phyloP scores from a whole-genome alignment of 2,113 vertebrate genomes.

The Halichoerus grypus region DNA sequence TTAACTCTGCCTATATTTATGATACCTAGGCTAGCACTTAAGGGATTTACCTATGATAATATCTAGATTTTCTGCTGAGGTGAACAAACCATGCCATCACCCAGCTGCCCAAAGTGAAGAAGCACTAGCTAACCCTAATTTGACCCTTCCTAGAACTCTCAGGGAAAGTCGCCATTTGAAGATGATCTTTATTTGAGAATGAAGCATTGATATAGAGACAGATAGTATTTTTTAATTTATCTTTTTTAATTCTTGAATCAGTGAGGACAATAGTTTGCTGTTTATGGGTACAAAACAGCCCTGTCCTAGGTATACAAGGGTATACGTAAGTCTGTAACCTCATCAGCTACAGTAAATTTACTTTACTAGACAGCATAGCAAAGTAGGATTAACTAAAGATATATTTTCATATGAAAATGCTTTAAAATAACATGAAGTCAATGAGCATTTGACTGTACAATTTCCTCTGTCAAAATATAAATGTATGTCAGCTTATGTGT shows the following conservation, averaged over 20 bases:
- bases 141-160: not conserved
- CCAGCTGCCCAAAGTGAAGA: not conserved
- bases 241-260: conserved; percentile 66
- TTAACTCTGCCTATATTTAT: not conserved
- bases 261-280: conserved; percentile 60
- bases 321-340: conserved; percentile 69
- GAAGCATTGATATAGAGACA: conserved; percentile 54
- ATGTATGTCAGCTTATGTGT: conserved; percentile 56
- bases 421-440: conserved; percentile 73
- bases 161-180: not conserved
- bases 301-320: conserved; percentile 66
- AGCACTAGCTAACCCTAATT: not conserved
- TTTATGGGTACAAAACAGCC: conserved; percentile 71
- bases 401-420: conserved; percentile 68
- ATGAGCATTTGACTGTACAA: conserved; percentile 74
- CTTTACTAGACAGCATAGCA: conserved; percentile 74
- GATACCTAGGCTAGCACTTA: not conserved
- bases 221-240: not conserved
- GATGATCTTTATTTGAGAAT: conserved; percentile 51
- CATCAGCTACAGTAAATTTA: conserved; percentile 67
- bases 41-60: not conserved
- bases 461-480: conserved; percentile 74
- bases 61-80: not conserved
- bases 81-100: not conserved
- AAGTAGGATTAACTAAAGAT: conserved; percentile 78